Conservation (phyloP, 2,797 vertebrate species). For the Vireo griseus region DNA sequence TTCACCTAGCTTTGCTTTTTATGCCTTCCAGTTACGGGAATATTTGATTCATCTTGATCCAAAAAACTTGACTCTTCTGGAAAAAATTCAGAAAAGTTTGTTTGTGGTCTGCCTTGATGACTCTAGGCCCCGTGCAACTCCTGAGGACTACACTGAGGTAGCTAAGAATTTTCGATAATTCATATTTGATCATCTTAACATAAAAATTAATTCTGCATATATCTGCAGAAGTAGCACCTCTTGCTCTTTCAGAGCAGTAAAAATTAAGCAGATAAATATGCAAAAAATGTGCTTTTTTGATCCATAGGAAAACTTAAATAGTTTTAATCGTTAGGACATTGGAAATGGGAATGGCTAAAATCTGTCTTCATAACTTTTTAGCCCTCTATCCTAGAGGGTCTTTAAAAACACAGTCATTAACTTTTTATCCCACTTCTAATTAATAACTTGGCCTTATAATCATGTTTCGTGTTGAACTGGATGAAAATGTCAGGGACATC, state of each 20-base stretch:
- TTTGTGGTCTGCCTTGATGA: slow-evolving; percentile 85
- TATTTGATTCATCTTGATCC: slow-evolving; percentile 89
- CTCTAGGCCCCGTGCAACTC: slow-evolving; percentile 78
- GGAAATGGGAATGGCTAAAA: not conserved
- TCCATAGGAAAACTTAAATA: not conserved
- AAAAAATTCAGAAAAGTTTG: slow-evolving; percentile 90
- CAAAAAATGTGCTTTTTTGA: not conserved
- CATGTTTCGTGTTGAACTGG: not conserved
- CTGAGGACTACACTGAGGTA: slow-evolving; percentile 89
- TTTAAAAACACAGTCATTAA: not conserved
- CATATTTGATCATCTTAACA: not conserved
- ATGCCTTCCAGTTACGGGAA: slow-evolving; percentile 80
- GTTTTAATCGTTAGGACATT: not conserved
- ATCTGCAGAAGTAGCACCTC: not conserved
- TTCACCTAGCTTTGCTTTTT: slow-evolving; percentile 6
- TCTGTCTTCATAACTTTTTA: not conserved
- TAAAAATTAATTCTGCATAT: not conserved
- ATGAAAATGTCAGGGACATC: not conserved
- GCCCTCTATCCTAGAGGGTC: not conserved
- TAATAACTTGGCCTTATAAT: not conserved
- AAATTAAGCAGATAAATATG: not conserved
- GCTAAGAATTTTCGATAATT: not conserved
- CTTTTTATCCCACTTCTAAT: not conserved
- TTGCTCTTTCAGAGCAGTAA: not conserved
- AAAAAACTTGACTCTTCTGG: slow-evolving; percentile 83